These are phyloP conservation scores for Leucophenga maculata DNA, from an alignment of 2,888 invertebrate species.

Conservation along the genomic window DNA sequence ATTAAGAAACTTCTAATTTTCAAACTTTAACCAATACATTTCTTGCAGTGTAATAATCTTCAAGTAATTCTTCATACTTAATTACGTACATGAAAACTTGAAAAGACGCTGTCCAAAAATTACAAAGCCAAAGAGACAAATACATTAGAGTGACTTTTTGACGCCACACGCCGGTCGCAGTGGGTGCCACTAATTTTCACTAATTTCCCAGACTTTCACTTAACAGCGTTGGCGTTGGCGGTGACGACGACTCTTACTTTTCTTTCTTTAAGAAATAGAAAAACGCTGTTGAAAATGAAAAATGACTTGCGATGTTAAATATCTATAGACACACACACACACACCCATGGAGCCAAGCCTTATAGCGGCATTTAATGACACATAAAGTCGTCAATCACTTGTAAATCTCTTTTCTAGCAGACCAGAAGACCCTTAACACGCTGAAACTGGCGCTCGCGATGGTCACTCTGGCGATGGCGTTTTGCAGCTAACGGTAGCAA, in stretches of 20 bases:
- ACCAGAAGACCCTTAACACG: slow-evolving; percentile 49
- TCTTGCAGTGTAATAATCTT: background rate
- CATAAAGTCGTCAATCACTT: slow-evolving; percentile 68
- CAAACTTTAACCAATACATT: background rate
- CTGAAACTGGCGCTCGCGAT: slow-evolving; percentile 27
- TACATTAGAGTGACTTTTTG: slow-evolving; percentile 16
- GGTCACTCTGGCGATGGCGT: slow-evolving; percentile 19
- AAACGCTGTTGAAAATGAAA: slow-evolving; percentile 47
- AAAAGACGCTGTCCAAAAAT: slow-evolving; percentile 28
- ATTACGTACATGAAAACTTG: background rate
- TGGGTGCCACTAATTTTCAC: slow-evolving; percentile 44
- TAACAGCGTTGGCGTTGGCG: slow-evolving; percentile 25
- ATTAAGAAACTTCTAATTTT: background rate
- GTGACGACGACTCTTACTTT: background rate
- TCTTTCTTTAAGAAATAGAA: background rate
- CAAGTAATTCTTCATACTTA: slow-evolving; percentile 8
- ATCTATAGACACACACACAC: slow-evolving; percentile 3
- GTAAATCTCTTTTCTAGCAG: slow-evolving; percentile 45
- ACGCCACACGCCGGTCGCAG: slow-evolving; percentile 29
- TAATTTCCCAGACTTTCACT: slow-evolving; percentile 59
- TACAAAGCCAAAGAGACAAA: slow-evolving; percentile 19
- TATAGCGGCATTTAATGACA: slow-evolving; percentile 67
- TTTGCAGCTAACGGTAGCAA: slow-evolving; percentile 59
- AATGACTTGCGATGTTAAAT: slow-evolving; percentile 43
- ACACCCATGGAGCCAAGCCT: slow-evolving; percentile 34